A percentile compares a stretch with the other conserved stretches of the same genome.
These are phyloP conservation scores for Eueides isabella DNA, from an alignment of 1,140 invertebrate species.

Conservation along the genomic window DNA sequence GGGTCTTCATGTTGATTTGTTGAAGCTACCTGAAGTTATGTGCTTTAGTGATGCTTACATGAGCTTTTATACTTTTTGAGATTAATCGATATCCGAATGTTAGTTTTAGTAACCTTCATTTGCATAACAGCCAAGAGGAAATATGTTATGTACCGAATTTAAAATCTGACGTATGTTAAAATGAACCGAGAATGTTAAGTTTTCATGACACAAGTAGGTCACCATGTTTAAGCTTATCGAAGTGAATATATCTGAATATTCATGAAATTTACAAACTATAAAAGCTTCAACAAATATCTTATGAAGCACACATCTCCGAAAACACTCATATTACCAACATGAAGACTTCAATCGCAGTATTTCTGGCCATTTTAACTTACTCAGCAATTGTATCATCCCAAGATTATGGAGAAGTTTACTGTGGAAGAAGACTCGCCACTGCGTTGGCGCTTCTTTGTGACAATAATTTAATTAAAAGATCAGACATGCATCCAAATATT, in stretches of 20 bases:
- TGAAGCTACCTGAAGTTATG: neutral
- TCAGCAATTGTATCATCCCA: neutral
- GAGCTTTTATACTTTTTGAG: slow-evolving; percentile 18
- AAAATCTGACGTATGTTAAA: too few species aligned
- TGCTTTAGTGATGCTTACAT: slow-evolving; percentile 2
- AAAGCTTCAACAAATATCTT: slow-evolving; percentile 5
- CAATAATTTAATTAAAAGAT: slow-evolving; percentile 33
- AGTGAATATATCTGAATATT: slow-evolving; percentile 19
- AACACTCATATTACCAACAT: neutral
- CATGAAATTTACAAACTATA: slow-evolving; percentile 16
- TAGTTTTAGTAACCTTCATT: neutral
- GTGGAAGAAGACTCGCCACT: slow-evolving; percentile 32
- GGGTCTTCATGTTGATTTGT: slow-evolving; percentile 25
- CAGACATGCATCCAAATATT: neutral
- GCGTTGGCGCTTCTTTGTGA: slow-evolving; percentile 33
- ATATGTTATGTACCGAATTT: too few species aligned
- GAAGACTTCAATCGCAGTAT: neutral
- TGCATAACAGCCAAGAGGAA: neutral
- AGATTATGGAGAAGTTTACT: slow-evolving; percentile 30
- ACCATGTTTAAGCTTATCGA: neutral
- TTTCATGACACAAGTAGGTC: neutral
- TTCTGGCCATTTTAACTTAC: neutral
- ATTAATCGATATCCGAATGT: neutral
- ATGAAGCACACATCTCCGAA: neutral
- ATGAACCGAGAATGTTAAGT: neutral